A percentile compares a stretch with the other conserved stretches of the same genome.
Conservation (phyloP, 1,140 invertebrate species). For the Drosophila pandora region DNA sequence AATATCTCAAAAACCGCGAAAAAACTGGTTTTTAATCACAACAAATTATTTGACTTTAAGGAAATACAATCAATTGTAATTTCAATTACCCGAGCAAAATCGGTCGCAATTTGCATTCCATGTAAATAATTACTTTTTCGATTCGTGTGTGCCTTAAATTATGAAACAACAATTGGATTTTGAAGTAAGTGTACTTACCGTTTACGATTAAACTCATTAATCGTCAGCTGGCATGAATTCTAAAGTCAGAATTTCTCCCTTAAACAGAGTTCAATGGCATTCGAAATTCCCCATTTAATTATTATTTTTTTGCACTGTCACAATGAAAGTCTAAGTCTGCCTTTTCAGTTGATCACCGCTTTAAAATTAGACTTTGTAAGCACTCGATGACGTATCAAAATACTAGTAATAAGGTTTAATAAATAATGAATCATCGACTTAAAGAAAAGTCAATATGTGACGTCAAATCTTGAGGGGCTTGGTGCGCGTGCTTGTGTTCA, state of each 20-base stretch:
- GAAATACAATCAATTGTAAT: conserved; percentile 40
- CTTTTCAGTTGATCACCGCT: conserved; percentile 18
- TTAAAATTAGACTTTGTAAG: conserved; percentile 33
- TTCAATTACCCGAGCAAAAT: conserved; percentile 18
- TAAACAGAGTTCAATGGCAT: conserved; percentile 36
- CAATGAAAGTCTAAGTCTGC: conserved; percentile 36
- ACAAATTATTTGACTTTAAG: conserved; percentile 24
- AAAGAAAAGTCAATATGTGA: conserved; percentile 37
- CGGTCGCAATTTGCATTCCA: conserved; percentile 26
- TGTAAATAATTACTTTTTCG: conserved; percentile 29
- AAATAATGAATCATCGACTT: conserved; percentile 21
- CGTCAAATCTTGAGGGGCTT: conserved; percentile 15
- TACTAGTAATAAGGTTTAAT: conserved; percentile 6
- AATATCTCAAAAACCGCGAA: not conserved
- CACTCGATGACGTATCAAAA: conserved; percentile 34
- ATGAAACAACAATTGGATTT: conserved; percentile 24
- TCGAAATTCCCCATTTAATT: conserved; percentile 10
- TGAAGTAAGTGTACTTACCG: conserved; percentile 20
- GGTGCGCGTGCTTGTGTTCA: conserved; percentile 29
- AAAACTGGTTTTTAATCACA: conserved; percentile 27
- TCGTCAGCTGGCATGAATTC: conserved; percentile 27
- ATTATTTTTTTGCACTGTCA: conserved; percentile 22
- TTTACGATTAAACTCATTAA: conserved; percentile 54
- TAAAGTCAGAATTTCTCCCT: conserved; percentile 11
- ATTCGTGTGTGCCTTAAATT: conserved; percentile 12